Percentiles rank a stretch among this genome's conserved stretches.
phyloP scores from a whole-genome alignment of 92 coral and sea anemone species.

The Siderastrea siderea region DNA sequence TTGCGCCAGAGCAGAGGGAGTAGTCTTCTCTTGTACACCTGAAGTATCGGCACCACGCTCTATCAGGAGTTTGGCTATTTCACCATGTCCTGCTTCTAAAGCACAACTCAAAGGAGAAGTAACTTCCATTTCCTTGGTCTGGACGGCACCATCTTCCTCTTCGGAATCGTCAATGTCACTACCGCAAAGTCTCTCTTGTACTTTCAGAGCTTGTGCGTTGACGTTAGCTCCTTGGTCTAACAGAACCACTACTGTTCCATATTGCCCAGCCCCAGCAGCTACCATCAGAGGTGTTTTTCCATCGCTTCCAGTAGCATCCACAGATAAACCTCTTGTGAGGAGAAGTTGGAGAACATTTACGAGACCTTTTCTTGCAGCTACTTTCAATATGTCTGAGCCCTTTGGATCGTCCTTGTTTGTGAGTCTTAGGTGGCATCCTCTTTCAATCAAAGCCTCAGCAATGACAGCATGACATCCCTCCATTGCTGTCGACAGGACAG shows the following conservation, averaged over 20 bases:
- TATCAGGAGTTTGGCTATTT: slow-evolving; percentile 8
- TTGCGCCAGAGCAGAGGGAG: not conserved
- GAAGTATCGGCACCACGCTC: slow-evolving; percentile 25
- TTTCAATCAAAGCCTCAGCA: slow-evolving; percentile 16
- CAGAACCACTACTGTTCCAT: slow-evolving; percentile 9
- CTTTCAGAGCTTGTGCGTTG: not conserved
- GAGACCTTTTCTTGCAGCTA: not conserved
- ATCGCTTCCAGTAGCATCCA: not conserved
- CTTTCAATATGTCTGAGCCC: not conserved
- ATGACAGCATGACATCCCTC: not conserved
- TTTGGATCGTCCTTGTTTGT: not conserved
- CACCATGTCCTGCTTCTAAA: not conserved
- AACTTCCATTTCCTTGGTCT: not conserved
- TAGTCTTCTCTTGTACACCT: not conserved
- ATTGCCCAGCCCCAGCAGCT: slow-evolving; percentile 18
- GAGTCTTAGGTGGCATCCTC: not conserved
- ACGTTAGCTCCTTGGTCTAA: slow-evolving; percentile 33
- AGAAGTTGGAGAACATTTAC: not conserved
- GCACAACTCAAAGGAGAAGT: not conserved
- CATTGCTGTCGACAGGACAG: not conserved
- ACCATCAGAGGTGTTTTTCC: slow-evolving; percentile 3
- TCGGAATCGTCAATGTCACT: slow-evolving; percentile 4
- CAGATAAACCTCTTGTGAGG: not conserved
- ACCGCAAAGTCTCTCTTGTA: not conserved
- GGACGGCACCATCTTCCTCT: not conserved